Evolutionary conservation across 2,888 invertebrate genomes (phyloP).

Genomic region (Morpho deidamia): DNA sequence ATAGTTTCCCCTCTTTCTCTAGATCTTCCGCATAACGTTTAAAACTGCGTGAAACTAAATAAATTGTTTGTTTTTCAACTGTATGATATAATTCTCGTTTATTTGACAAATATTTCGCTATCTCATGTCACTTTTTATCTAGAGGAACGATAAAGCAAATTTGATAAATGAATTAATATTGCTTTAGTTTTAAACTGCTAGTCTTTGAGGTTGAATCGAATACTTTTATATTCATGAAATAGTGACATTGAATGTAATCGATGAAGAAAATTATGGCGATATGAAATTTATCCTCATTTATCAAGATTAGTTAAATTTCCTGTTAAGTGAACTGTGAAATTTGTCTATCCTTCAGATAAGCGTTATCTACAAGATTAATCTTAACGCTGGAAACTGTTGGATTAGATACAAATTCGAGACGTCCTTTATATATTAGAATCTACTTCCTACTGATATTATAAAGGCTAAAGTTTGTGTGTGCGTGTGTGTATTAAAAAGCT

Average conservation of each 20-base stretch:
- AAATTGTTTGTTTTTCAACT: slow-evolving; percentile 9
- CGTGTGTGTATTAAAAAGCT: too few relatives aligned
- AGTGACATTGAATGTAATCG: slow-evolving; percentile 2
- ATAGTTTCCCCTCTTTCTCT: too few relatives aligned
- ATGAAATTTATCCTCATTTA: slow-evolving; percentile 9
- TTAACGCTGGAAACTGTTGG: too few relatives aligned
- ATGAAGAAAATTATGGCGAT: slow-evolving; percentile 5
- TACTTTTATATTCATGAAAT: neutral
- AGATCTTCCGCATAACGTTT: too few relatives aligned
- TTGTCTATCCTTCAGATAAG: slow-evolving; percentile 22
- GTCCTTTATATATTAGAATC: too few relatives aligned
- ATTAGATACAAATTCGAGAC: too few relatives aligned
- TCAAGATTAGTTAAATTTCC: slow-evolving; percentile 12
- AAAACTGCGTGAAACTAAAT: neutral
- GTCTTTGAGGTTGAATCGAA: neutral
- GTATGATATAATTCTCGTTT: slow-evolving; percentile 1
- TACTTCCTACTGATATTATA: too few relatives aligned
- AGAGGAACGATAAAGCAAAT: slow-evolving; percentile 27
- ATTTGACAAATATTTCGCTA: slow-evolving; percentile 1
- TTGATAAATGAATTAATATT: slow-evolving; percentile 43
- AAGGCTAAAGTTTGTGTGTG: too few relatives aligned
- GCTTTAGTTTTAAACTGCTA: slow-evolving; percentile 34
- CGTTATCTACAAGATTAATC: slow-evolving; percentile 10
- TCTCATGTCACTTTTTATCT: slow-evolving; percentile 25
- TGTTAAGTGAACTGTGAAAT: slow-evolving; percentile 1